A percentile compares a stretch with the other conserved stretches of the same genome.
Evolutionary conservation across 1,140 invertebrate species (phyloP).

Genomic region (Papilio dardanus): DNA sequence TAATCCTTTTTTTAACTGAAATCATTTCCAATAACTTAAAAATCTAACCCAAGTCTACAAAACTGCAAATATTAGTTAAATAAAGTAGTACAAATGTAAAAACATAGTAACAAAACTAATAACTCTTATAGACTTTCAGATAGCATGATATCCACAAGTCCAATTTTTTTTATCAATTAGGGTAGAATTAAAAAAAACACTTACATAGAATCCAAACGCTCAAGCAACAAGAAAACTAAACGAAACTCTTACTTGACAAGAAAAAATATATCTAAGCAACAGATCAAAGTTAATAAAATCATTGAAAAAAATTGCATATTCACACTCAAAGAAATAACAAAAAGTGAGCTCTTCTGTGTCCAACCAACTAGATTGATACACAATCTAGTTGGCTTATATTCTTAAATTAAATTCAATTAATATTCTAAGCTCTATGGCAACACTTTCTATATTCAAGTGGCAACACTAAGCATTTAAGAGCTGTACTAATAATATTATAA

Average conservation of each 20-base stretch:
- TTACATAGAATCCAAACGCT: not conserved
- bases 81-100: too few species aligned
- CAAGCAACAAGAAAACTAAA: not conserved
- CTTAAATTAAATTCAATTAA: slow-evolving; percentile 41
- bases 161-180: too few species aligned
- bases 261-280: slow-evolving; percentile 37
- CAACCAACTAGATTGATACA: slow-evolving; percentile 56
- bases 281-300: slow-evolving; percentile 42
- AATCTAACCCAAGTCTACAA: too few species aligned
- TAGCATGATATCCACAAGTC: too few species aligned
- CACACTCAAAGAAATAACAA: slow-evolving; percentile 62
- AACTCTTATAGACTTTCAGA: too few species aligned
- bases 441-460: not conserved
- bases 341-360: slow-evolving; percentile 48
- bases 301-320: slow-evolving; percentile 49
- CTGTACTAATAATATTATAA: not conserved
- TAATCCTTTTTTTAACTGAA: too few species aligned
- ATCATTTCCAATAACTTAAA: too few species aligned
- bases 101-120: too few species aligned
- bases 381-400: slow-evolving; percentile 47
- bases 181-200: not conserved
- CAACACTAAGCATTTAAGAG: not conserved
- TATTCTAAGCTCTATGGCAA: not conserved
- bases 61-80: too few species aligned
- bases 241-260: not conserved